phyloP scores from a whole-genome alignment of 64 coral and sea anemone species.

The Actinia tenebrosa region DNA sequence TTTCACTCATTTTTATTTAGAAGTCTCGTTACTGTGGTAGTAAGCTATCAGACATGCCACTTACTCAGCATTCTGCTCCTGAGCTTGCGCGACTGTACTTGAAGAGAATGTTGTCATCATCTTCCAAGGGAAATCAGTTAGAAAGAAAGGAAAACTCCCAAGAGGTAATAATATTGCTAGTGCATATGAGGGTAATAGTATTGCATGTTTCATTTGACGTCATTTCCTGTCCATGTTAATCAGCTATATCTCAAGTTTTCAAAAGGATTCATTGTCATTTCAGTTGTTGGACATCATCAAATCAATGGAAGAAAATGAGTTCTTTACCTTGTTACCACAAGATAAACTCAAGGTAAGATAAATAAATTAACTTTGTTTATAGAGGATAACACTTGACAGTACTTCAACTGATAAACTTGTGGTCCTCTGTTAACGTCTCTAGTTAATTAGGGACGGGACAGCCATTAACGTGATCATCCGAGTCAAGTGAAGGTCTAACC shows the following conservation, averaged over 20 bases:
- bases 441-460: too few species aligned
- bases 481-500: too few species aligned
- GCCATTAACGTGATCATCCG: too few species aligned
- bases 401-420: too few species aligned
- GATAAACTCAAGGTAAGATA: constrained; percentile 38
- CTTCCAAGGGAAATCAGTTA: neutral
- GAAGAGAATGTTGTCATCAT: neutral
- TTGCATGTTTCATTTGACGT: too few species aligned
- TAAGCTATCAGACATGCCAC: constrained; percentile 42
- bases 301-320: constrained; percentile 26
- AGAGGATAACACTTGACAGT: too few species aligned
- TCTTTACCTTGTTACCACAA: constrained; percentile 14
- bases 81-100: constrained; percentile 43
- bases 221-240: too few species aligned
- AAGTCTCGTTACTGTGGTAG: constrained; percentile 12
- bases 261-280: neutral
- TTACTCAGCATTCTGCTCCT: constrained; percentile 40
- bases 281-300: constrained; percentile 21
- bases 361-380: too few species aligned
- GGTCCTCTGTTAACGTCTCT: too few species aligned
- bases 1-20: neutral
- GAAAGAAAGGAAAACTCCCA: neutral
- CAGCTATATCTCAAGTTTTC: too few species aligned
- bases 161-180: neutral
- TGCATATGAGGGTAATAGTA: too few species aligned